A percentile compares a stretch with the other conserved stretches of the same genome.
Evolutionary conservation across 2,888 invertebrate species (phyloP).

Genomic region (Pterostichus madidus): DNA sequence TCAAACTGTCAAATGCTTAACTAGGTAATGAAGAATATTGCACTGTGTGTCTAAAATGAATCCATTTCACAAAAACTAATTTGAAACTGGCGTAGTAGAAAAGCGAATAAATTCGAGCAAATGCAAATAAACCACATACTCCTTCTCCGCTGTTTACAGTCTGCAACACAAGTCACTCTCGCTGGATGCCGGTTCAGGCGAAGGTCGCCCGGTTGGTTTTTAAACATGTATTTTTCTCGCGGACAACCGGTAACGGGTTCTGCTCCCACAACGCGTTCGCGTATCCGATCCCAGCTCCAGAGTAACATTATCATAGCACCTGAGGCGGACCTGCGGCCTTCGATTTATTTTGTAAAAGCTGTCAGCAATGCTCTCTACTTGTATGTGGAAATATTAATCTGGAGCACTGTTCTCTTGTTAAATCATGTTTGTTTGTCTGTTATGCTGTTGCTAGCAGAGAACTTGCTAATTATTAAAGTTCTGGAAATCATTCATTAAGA

Average conservation of each 20-base stretch:
- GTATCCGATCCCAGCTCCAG: slow-evolving; percentile 18
- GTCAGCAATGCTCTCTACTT: slow-evolving; percentile 60
- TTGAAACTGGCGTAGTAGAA: background rate
- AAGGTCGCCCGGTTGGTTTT: slow-evolving; percentile 71
- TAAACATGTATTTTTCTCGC: slow-evolving; percentile 70
- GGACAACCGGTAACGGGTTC: slow-evolving; percentile 70
- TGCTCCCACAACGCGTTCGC: slow-evolving; percentile 68
- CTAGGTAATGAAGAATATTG: too few relatives aligned
- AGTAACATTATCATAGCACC: slow-evolving; percentile 68
- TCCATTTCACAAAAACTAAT: too few relatives aligned
- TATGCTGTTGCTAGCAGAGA: background rate
- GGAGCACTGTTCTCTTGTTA: slow-evolving; percentile 30
- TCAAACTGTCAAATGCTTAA: too few relatives aligned
- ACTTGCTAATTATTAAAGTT: slow-evolving; percentile 14
- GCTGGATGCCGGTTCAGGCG: slow-evolving; percentile 60
- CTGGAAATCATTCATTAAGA: slow-evolving; percentile 17
- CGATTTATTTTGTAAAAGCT: slow-evolving; percentile 69
- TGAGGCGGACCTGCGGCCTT: slow-evolving; percentile 68
- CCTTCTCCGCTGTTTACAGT: slow-evolving; percentile 10
- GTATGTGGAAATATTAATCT: slow-evolving; percentile 62
- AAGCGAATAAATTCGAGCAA: slow-evolving; percentile 50
- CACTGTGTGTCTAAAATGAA: too few relatives aligned
- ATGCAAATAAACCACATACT: slow-evolving; percentile 15
- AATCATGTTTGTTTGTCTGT: slow-evolving; percentile 2
- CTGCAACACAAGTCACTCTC: slow-evolving; percentile 31